A percentile compares a stretch with the other conserved stretches of the same genome.
Evolutionary conservation across 1,140 invertebrate species (phyloP).

Genomic region (Atta cephalotes): DNA sequence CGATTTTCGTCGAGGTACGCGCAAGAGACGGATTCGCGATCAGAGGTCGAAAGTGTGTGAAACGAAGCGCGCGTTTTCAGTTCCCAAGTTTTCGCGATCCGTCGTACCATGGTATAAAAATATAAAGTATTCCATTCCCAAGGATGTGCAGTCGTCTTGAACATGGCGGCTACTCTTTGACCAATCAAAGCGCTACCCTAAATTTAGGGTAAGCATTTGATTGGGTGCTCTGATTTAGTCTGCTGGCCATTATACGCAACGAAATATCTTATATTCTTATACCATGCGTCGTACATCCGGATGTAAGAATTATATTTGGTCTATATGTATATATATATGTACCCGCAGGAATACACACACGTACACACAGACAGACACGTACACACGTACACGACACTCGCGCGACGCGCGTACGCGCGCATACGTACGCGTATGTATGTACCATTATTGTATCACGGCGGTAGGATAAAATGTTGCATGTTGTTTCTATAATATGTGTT

Average conservation of each 20-base stretch:
- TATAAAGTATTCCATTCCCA: too few relatives aligned
- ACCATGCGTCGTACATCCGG: conserved; percentile 49
- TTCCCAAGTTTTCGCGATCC: background rate
- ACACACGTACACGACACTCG: conserved; percentile 49
- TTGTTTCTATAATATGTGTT: conserved; percentile 86
- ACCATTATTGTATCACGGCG: conserved; percentile 81
- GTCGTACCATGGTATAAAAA: background rate
- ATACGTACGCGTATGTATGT: conserved; percentile 72
- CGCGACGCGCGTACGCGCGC: conserved; percentile 47
- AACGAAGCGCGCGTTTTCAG: background rate
- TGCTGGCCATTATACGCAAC: too few relatives aligned
- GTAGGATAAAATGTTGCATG: conserved; percentile 86
- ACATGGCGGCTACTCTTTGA: too few relatives aligned
- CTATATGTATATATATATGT: conserved; percentile 48
- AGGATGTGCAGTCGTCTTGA: too few relatives aligned
- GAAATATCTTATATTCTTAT: too few relatives aligned
- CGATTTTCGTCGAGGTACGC: conserved; percentile 36
- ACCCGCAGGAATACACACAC: conserved; percentile 14
- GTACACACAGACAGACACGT: background rate
- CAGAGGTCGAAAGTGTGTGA: background rate
- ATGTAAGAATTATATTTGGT: conserved; percentile 55
- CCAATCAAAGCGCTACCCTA: too few relatives aligned
- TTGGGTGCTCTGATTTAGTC: too few relatives aligned
- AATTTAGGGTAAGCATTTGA: too few relatives aligned
- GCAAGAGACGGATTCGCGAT: background rate